Evolutionary conservation across 30 jellyfish, hydroid and myxozoan species (phyloP).

Genomic region (Hydractinia symbiolongicarpus): DNA sequence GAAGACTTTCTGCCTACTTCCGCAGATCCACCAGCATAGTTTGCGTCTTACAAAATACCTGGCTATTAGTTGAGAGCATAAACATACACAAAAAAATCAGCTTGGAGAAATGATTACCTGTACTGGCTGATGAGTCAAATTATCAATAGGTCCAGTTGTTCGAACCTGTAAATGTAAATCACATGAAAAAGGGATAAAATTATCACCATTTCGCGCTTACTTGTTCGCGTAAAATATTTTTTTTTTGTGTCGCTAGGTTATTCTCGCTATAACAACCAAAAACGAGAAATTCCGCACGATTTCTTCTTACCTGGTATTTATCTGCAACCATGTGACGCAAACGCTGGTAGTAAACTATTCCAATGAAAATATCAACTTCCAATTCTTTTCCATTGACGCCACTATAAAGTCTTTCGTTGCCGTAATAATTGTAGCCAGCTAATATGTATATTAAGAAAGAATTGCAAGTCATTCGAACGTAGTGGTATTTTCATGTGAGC

Average conservation of each 20-base stretch:
- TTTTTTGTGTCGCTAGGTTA: too few relatives aligned
- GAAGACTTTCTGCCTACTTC: not conserved
- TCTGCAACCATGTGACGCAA: constrained; percentile 99
- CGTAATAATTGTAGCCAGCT: constrained; percentile 95
- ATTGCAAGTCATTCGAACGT: not conserved
- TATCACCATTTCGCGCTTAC: not conserved
- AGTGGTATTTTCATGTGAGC: not conserved
- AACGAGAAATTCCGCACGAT: too few relatives aligned
- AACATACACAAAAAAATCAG: not conserved
- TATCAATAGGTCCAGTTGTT: constrained; percentile 96
- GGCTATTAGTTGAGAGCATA: not conserved
- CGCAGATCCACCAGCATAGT: not conserved
- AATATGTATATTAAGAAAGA: not conserved
- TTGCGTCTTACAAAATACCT: not conserved
- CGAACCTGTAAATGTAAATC: constrained; percentile 65
- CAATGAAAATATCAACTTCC: constrained; percentile 93
- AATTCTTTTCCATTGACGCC: constrained; percentile 95
- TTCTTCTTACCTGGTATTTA: constrained; percentile 70
- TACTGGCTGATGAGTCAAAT: constrained; percentile 96
- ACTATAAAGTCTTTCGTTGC: constrained; percentile 91
- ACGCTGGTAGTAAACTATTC: constrained; percentile 97
- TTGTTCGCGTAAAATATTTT: too few relatives aligned
- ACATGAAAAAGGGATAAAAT: not conserved
- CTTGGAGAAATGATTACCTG: constrained; percentile 41
- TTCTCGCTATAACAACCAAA: too few relatives aligned